Percentiles rank a stretch among this genome's conserved stretches.
phyloP scores from a whole-genome alignment of 2,113 vertebrate genomes.

The Prochilodus magdalenae region DNA sequence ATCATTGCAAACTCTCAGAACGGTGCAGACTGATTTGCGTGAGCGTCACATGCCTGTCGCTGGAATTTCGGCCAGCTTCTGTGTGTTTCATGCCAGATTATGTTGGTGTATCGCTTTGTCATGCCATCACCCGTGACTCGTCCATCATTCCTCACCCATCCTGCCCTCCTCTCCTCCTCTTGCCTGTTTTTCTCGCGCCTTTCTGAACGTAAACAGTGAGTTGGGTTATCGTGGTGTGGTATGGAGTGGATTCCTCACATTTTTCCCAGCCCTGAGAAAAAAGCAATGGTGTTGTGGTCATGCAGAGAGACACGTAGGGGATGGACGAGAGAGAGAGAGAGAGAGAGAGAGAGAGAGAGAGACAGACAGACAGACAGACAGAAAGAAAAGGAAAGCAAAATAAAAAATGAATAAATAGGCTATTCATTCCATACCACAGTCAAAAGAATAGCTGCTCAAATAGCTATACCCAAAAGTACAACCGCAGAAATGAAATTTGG shows the following conservation, averaged over 20 bases:
- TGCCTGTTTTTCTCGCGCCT: slow-evolving; percentile 39
- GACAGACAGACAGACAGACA: neutral
- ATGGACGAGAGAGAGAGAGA: neutral
- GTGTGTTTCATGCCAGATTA: neutral
- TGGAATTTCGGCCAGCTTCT: neutral
- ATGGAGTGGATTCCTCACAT: slow-evolving; percentile 60
- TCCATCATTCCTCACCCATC: neutral
- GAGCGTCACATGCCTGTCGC: slow-evolving; percentile 11
- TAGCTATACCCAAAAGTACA: too few species aligned
- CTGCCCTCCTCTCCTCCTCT: slow-evolving; percentile 15
- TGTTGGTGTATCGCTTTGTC: neutral
- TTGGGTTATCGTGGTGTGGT: slow-evolving; percentile 49
- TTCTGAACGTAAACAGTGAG: slow-evolving; percentile 44
- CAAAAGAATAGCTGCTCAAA: too few species aligned
- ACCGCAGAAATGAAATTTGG: too few species aligned
- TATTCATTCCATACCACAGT: too few species aligned
- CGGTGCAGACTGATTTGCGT: neutral
- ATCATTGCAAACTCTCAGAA: neutral
- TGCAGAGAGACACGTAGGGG: slow-evolving; percentile 51
- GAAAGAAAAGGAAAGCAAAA: neutral
- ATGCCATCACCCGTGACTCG: slow-evolving; percentile 23
- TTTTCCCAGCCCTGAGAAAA: slow-evolving; percentile 58
- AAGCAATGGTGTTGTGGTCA: slow-evolving; percentile 55
- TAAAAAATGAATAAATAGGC: too few species aligned
- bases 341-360: neutral